Evolutionary conservation across 2,888 invertebrate genomes (phyloP).

Genomic region (Monoplex corrugatus): DNA sequence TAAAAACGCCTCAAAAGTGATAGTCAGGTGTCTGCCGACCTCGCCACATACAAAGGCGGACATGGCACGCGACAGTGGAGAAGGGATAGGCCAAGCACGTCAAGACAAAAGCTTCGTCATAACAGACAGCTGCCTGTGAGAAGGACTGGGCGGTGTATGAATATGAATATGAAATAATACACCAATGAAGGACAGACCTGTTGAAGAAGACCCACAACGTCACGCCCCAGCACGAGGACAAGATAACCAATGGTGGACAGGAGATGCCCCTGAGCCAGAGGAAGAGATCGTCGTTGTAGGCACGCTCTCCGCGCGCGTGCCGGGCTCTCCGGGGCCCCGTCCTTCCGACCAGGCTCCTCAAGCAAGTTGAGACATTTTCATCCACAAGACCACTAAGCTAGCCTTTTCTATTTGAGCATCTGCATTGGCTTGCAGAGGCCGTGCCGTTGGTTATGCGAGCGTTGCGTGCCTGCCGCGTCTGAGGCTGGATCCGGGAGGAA

Average conservation of each 20-base stretch:
- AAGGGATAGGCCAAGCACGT: background rate
- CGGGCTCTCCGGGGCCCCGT: background rate
- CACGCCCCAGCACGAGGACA: constrained; percentile 29
- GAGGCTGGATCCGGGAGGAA: background rate
- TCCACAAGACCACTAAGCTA: background rate
- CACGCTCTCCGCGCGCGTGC: background rate
- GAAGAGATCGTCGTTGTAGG: too few relatives aligned
- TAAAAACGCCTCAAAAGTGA: too few relatives aligned
- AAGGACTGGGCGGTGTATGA: constrained; percentile 33
- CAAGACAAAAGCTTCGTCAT: background rate
- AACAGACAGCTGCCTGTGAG: constrained; percentile 8
- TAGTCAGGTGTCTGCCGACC: too few relatives aligned
- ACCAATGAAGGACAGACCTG: constrained; percentile 40
- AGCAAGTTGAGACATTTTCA: background rate
- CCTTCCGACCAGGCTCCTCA: background rate
- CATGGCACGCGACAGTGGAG: background rate
- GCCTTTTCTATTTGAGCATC: background rate
- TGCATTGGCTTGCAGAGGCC: background rate
- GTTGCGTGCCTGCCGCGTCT: background rate
- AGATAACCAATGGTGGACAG: constrained; percentile 32
- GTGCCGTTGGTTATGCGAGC: constrained; percentile 24
- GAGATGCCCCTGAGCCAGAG: background rate
- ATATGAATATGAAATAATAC: constrained; percentile 50
- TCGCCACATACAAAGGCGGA: background rate
- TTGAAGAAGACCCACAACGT: constrained; percentile 22